Evolutionary conservation across 2,888 invertebrate species (phyloP).

Genomic region (Noctua comes): DNA sequence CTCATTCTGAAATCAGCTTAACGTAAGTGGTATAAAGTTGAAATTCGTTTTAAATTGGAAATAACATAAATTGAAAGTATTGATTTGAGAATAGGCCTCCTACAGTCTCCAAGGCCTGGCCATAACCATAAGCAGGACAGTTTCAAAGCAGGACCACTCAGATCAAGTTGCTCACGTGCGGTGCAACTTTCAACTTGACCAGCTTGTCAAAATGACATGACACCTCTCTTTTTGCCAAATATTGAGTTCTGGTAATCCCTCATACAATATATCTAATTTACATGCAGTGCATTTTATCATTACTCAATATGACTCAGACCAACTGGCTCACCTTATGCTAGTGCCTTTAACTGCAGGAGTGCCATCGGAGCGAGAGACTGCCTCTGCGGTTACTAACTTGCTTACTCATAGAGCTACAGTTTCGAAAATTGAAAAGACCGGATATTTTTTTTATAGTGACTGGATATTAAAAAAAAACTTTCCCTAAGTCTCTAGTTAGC

Average conservation of each 20-base stretch:
- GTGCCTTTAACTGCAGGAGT: constrained; percentile 5
- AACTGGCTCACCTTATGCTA: not conserved
- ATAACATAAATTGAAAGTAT: not conserved
- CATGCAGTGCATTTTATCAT: constrained; percentile 26
- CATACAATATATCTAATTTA: constrained; percentile 1
- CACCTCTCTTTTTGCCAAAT: not conserved
- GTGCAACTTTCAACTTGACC: not conserved
- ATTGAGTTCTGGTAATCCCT: not conserved
- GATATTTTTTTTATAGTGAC: not conserved
- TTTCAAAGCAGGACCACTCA: not conserved
- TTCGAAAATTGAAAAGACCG: not conserved
- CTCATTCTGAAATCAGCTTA: not conserved
- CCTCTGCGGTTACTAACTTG: not conserved
- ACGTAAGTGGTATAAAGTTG: not conserved
- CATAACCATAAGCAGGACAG: not conserved
- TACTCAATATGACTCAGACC: constrained; percentile 27
- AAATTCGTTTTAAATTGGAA: not conserved
- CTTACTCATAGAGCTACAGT: not conserved
- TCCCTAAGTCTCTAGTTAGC: too few species aligned
- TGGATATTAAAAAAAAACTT: not conserved
- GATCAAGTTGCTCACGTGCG: not conserved
- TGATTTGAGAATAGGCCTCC: not conserved
- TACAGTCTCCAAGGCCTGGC: not conserved
- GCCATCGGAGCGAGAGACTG: not conserved
- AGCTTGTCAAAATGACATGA: not conserved